These are phyloP conservation scores for Pristionchus fissidentatus DNA, from an alignment of 2,888 invertebrate species.

Conservation along the genomic window DNA sequence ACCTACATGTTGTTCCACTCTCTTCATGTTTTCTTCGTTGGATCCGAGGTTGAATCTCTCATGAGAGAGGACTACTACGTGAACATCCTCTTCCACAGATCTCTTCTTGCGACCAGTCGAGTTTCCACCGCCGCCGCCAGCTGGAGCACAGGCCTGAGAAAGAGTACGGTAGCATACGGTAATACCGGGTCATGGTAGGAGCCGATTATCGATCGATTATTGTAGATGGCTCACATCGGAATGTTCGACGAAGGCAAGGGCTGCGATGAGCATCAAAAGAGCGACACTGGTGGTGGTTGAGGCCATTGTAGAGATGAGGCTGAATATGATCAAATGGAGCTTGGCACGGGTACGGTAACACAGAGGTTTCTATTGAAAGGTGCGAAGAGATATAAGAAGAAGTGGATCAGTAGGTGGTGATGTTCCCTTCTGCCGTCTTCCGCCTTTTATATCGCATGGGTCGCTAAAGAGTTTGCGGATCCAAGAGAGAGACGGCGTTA, in stretches of 20 bases:
- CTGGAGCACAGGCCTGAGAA: background rate
- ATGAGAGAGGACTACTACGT: background rate
- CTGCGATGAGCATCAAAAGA: background rate
- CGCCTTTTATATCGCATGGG: too few species aligned
- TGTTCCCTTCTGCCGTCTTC: too few species aligned
- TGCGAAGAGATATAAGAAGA: too few species aligned
- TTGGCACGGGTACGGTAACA: too few species aligned
- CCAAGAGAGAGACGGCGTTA: too few species aligned
- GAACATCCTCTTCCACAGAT: background rate
- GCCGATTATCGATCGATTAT: too few species aligned
- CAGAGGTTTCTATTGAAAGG: too few species aligned
- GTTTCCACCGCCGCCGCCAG: too few species aligned
- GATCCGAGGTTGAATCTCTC: background rate
- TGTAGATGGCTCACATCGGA: background rate
- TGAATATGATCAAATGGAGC: too few species aligned
- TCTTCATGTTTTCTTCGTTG: slow-evolving; percentile 35
- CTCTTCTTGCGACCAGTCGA: background rate
- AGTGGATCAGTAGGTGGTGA: too few species aligned
- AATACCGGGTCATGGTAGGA: background rate
- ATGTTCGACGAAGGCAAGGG: background rate
- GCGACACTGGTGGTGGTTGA: background rate
- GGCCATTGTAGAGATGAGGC: too few species aligned
- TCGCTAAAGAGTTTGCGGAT: too few species aligned
- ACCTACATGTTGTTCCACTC: slow-evolving; percentile 14
- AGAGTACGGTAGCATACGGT: background rate